phyloP scores from a whole-genome alignment of 2,888 invertebrate species.

The Notocelia uddmanniana region DNA sequence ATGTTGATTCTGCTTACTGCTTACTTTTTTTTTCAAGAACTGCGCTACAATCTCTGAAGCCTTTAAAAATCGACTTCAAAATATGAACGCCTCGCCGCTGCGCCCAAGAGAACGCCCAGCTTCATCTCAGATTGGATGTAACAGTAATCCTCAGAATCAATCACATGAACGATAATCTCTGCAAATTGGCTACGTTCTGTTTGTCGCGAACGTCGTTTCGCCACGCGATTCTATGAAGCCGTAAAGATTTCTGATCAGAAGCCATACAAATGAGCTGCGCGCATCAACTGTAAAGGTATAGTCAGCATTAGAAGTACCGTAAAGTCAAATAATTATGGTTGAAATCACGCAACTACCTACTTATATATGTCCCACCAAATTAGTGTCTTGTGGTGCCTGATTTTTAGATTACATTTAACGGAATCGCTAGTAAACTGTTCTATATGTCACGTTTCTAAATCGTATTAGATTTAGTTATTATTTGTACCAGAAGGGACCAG shows the following conservation, averaged over 20 bases:
- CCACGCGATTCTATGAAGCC: constrained; percentile 28
- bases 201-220: constrained; percentile 13
- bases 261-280: constrained; percentile 27
- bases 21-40: no score
- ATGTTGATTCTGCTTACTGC: no score
- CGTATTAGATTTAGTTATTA: no score
- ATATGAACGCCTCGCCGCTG: not conserved
- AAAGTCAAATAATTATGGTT: no score
- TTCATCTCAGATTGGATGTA: not conserved
- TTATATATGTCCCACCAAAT: no score
- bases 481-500: no score
- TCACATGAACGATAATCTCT: constrained; percentile 8
- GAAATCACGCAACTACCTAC: no score
- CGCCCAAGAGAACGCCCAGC: not conserved
- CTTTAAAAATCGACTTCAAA: not conserved
- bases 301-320: no score
- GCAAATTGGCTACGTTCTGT: constrained; percentile 36
- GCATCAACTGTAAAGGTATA: constrained; percentile 27
- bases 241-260: constrained; percentile 34
- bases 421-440: no score
- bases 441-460: no score
- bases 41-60: not conserved
- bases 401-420: no score
- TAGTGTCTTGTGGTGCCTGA: no score
- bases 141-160: not conserved